Evolutionary conservation across 1,140 invertebrate species (phyloP).

Genomic region (Venturia canescens): DNA sequence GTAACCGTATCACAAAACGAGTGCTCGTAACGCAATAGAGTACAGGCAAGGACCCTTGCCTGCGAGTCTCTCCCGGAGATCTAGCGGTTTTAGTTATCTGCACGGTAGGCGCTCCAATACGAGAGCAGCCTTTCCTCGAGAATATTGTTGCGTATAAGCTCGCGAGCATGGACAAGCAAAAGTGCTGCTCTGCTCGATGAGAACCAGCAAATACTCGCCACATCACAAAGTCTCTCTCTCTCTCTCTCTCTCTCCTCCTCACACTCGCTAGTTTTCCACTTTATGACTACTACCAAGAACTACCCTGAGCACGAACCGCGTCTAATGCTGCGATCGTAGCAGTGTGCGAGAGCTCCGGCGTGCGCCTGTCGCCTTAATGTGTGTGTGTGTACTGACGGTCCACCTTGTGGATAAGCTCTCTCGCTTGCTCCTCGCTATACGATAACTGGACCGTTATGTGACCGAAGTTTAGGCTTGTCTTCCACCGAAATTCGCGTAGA

Average conservation of each 20-base stretch:
- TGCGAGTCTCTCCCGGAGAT: not conserved
- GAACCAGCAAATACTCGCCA: slow-evolving; percentile 27
- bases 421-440: slow-evolving; percentile 58
- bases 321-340: slow-evolving; percentile 14
- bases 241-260: not conserved
- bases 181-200: slow-evolving; percentile 31
- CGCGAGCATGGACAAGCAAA: slow-evolving; percentile 34
- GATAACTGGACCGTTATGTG: slow-evolving; percentile 75
- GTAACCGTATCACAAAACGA: slow-evolving; percentile 37
- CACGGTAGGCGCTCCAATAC: not conserved
- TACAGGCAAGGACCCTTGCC: not conserved
- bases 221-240: slow-evolving; percentile 20
- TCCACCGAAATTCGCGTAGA: slow-evolving; percentile 1
- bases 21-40: slow-evolving; percentile 24
- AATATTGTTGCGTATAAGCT: slow-evolving; percentile 40
- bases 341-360: not conserved
- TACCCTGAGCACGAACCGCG: not conserved
- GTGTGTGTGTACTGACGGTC: not conserved
- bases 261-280: slow-evolving; percentile 16
- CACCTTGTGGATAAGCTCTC: slow-evolving; percentile 28
- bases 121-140: slow-evolving; percentile 22
- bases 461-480: slow-evolving; percentile 67
- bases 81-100: slow-evolving; percentile 20
- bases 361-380: not conserved
- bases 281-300: slow-evolving; percentile 17